Evolutionary conservation across 1,140 invertebrate genomes (phyloP), one percentile per base, ranked within the genome.

Genomic region (Pteromalus puparum): DNA sequence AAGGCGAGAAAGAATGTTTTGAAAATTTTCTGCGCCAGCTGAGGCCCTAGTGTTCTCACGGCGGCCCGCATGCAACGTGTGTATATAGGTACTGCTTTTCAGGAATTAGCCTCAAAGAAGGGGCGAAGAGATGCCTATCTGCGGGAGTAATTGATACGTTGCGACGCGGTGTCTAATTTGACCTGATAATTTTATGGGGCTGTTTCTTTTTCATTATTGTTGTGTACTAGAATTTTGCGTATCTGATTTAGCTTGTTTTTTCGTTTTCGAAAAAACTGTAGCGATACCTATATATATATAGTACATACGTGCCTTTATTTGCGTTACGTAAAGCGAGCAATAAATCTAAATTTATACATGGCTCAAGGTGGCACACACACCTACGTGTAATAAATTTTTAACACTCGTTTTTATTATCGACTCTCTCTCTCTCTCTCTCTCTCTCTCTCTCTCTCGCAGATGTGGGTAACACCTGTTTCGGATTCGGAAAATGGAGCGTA

Each of bases 1-100:
- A 81, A 72, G 38, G 38, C 38, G 78, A 70, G 67, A 30, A 30
- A 73, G 79, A 21, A 73, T 18, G 24, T 73, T 81, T 81, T 73
- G 18, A 73, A 61, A 61, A 73, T 73, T 81, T 5, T 2, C 13
- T 30, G 46, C 68, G 42, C 53, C 53, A 21, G 53, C 53, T n/a
- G 53, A 61, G 18, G 70, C 67, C 24, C 67, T 24, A 34, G 24
- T 28, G 70, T 73, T 81, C 70, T 81, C 79, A 73, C 68, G 70
- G 53, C 53, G 21, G 15, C 21, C 5, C 21, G 21, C 21, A 61
- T 61, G 5, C n/a, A n/a, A n/a, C n/a, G n/a, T 53, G 5, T 5
- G 5, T 53, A 53, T 53, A 53, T 13, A 61, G 53, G 53, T 61
- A 61, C 53, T 48, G 53, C 15, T 21, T 61, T 61, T 61, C 4